phyloP scores from a whole-genome alignment of 2,888 invertebrate species.

The Cataglyphis cursor region DNA sequence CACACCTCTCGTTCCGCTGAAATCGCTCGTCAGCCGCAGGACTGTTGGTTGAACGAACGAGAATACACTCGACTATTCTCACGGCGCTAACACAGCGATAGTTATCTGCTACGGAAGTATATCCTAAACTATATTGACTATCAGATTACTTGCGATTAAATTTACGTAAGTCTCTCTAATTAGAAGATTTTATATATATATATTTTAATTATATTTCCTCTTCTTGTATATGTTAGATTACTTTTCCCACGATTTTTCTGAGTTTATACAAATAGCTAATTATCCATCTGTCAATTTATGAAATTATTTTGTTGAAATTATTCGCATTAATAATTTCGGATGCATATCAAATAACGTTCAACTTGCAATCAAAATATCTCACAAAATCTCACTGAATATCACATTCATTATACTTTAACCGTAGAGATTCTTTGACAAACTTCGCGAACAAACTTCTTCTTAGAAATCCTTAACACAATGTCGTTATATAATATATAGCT shows the following conservation, averaged over 20 bases:
- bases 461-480: slow-evolving; percentile 34
- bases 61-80: slow-evolving; percentile 60
- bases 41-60: slow-evolving; percentile 54
- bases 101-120: slow-evolving; percentile 32
- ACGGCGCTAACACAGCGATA: slow-evolving; percentile 16
- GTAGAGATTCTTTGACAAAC: slow-evolving; percentile 9
- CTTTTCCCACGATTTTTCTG: background rate
- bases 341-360: background rate
- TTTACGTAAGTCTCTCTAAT: slow-evolving; percentile 25
- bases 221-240: background rate
- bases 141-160: slow-evolving; percentile 23
- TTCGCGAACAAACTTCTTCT: slow-evolving; percentile 11
- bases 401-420: background rate
- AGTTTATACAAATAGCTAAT: background rate
- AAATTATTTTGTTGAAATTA: slow-evolving; percentile 4
- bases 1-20: slow-evolving; percentile 43
- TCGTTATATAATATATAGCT: slow-evolving; percentile 1
- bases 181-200: background rate
- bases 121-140: slow-evolving; percentile 29
- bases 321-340: slow-evolving; percentile 4
- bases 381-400: background rate
- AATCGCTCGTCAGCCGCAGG: slow-evolving; percentile 62
- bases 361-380: background rate
- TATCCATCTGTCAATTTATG: background rate
- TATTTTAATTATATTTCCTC: too few species aligned